Percentiles rank a stretch among this genome's conserved stretches.
Evolutionary conservation across 2,888 invertebrate species (phyloP).

Genomic region (Ceratothoa steindachneri): DNA sequence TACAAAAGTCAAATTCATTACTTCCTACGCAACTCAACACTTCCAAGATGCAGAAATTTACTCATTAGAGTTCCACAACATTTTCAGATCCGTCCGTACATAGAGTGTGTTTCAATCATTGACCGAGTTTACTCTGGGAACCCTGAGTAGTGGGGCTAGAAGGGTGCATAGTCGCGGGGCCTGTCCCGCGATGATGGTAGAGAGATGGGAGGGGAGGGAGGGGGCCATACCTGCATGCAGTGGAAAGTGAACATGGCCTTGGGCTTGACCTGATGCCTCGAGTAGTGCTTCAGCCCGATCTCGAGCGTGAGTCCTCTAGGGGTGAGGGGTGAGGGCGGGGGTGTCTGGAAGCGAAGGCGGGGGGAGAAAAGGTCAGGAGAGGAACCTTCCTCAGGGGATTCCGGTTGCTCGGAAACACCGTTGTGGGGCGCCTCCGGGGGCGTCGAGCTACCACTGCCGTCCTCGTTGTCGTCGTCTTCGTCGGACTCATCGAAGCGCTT

Average conservation of each 20-base stretch:
- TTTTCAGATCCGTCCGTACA: too few relatives aligned
- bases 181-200: too few relatives aligned
- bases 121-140: too few relatives aligned
- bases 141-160: too few relatives aligned
- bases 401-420: constrained; percentile 29
- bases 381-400: constrained; percentile 11
- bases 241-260: constrained; percentile 56
- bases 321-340: constrained; percentile 37
- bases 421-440: too few relatives aligned
- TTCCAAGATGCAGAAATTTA: too few relatives aligned
- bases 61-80: too few relatives aligned
- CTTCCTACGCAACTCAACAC: too few relatives aligned
- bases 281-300: constrained; percentile 38
- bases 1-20: too few relatives aligned
- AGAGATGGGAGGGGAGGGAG: too few relatives aligned
- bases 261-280: constrained; percentile 49
- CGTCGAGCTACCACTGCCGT: background rate
- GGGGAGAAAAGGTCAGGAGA: background rate
- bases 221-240: constrained; percentile 52
- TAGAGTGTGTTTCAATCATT: too few relatives aligned
- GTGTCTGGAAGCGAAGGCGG: constrained; percentile 31
- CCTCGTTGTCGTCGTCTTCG: constrained; percentile 21
- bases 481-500: constrained; percentile 31
- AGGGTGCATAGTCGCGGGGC: too few relatives aligned
- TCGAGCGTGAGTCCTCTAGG: constrained; percentile 35